These are phyloP conservation scores for Eutolmus rufibarbis DNA, from an alignment of 2,888 invertebrate species.

Conservation along the genomic window DNA sequence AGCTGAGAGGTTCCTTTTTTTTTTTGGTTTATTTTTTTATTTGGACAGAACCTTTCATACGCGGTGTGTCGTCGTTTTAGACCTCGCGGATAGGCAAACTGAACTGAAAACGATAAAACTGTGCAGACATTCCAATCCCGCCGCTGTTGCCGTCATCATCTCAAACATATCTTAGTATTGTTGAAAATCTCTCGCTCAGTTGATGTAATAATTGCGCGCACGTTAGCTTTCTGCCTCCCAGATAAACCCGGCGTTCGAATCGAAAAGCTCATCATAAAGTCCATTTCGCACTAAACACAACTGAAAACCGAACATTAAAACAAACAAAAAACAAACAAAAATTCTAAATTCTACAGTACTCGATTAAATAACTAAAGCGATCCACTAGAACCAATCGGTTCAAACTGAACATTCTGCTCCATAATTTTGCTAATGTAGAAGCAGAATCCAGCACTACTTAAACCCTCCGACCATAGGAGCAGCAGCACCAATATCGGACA, in stretches of 20 bases:
- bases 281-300: constrained; percentile 1
- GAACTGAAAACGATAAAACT: constrained; percentile 33
- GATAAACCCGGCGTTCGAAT: constrained; percentile 26
- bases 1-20: background rate
- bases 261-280: constrained; percentile 32
- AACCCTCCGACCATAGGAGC: background rate
- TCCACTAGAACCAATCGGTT: background rate
- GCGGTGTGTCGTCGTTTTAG: background rate
- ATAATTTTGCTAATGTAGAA: background rate
- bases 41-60: background rate
- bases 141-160: constrained; percentile 31
- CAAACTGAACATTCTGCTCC: background rate
- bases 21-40: background rate
- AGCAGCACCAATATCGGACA: background rate
- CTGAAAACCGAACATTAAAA: background rate
- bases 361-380: background rate
- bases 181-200: constrained; percentile 33
- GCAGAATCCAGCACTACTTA: background rate
- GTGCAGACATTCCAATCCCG: constrained; percentile 31
- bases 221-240: constrained; percentile 28
- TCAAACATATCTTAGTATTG: constrained; percentile 30
- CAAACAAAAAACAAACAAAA: background rate
- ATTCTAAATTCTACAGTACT: background rate
- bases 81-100: constrained; percentile 29
- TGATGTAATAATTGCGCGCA: constrained; percentile 31